Evolutionary conservation across 2,888 invertebrate genomes (phyloP), one percentile per base, ranked within the genome.

Genomic region (Esperia sulphurella): DNA sequence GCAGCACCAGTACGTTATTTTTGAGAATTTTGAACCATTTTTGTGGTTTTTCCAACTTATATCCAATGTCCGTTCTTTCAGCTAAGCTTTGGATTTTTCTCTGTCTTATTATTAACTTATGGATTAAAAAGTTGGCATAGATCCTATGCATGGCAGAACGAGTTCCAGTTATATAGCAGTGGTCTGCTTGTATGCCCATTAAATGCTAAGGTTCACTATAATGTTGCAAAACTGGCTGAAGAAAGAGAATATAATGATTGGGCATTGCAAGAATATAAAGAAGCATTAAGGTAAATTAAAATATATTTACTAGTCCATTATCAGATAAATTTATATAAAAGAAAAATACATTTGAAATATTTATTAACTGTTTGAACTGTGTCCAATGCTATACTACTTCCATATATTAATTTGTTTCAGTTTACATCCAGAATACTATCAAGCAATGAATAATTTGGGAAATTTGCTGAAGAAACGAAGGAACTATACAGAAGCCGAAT

Each of bases 151-250:
- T 98, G 98, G 98, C 91, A 92, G 51, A 93, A 87, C 46, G 98
- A 98, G 79, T 92, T 93, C 59, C 77, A 83, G 12, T 83, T 99
- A 35, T 99, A 97, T 75, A 83, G 89, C 42, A 95, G 96, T 28
- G 98, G 95, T 0, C 79, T 96, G n/a, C 73, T 89, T 21, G 96
- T 98, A 12, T 99, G 98, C 72, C 98, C 98, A 0, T 88, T 94
- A 42, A 98, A 98, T 88, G 98, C 98, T 14, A 99, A 98, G 91
- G 95, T 95, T 3, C 94, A 91, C 63, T 99, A 98, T 74, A 99
- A 99, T 78, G 93, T 98, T 46, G 98, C 95, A 0, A 98, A 98
- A 79, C 93, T 94, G 51, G 93, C 95, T 10, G 95, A 95, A 0
- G 97, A 97, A 65, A 86, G 87, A 31, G 93, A 95, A 7, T 87